Evolutionary conservation across 2,113 vertebrate genomes (phyloP).

Genomic region (Semnornis frantzii): DNA sequence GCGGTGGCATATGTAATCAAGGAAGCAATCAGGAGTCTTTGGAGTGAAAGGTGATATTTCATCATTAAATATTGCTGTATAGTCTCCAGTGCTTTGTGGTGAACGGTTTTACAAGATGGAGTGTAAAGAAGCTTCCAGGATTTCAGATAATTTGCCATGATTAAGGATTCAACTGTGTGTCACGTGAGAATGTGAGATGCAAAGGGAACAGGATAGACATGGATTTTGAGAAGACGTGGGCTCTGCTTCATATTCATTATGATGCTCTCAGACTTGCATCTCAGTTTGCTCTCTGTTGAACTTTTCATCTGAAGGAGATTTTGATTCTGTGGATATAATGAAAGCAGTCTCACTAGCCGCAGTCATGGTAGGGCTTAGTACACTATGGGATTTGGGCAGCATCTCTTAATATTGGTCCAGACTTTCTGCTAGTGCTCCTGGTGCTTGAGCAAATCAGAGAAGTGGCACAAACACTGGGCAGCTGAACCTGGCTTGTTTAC

Average conservation of each 20-base stretch:
- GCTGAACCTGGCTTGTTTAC: background rate
- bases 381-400: background rate
- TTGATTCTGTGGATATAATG: background rate
- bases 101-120: background rate
- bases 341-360: background rate
- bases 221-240: background rate
- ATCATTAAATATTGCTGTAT: background rate
- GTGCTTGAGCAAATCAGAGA: background rate
- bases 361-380: background rate
- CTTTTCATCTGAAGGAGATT: background rate
- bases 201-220: background rate
- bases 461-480: background rate
- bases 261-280: background rate
- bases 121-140: background rate
- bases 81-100: background rate
- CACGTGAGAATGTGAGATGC: background rate
- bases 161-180: background rate
- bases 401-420: background rate
- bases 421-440: background rate
- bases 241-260: background rate
- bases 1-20: background rate
- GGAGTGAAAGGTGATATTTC: slow-evolving; percentile 3
- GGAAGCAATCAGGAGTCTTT: background rate
- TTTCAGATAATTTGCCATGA: background rate
- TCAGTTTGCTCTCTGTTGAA: background rate